Percentiles rank a stretch among this genome's conserved stretches.
phyloP scores from a whole-genome alignment of 2,113 vertebrate genomes.

The Empidonax alnorum region DNA sequence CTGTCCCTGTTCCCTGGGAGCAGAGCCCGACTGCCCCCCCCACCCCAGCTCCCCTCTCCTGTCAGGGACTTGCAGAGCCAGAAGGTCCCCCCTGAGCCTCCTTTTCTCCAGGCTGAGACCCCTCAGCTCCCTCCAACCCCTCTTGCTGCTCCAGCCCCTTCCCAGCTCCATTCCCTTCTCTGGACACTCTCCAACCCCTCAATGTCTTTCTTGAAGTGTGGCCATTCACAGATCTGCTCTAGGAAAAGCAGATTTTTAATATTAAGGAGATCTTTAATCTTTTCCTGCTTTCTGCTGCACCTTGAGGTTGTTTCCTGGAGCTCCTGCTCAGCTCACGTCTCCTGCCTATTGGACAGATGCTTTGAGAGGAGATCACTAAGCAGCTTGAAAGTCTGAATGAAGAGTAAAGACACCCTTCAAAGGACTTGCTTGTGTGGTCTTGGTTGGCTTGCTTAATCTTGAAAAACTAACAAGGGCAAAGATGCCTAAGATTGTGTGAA shows the following conservation, averaged over 20 bases:
- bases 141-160: not conserved
- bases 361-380: slow-evolving; percentile 11
- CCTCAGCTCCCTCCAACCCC: not conserved
- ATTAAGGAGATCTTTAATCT: not conserved
- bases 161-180: not conserved
- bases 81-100: not conserved
- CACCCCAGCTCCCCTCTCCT: not conserved
- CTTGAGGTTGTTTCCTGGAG: not conserved
- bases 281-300: not conserved
- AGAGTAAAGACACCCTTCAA: slow-evolving; percentile 24
- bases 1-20: not conserved
- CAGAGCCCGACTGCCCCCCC: not conserved
- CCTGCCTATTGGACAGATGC: not conserved
- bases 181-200: not conserved
- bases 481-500: not conserved
- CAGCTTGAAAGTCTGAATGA: slow-evolving; percentile 9
- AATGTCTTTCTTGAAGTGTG: not conserved
- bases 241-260: not conserved
- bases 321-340: not conserved
- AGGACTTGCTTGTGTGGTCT: slow-evolving; percentile 1
- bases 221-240: not conserved
- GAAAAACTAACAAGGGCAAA: slow-evolving; percentile 27
- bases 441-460: slow-evolving; percentile 22
- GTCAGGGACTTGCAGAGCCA: not conserved
- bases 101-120: not conserved